Evolutionary conservation across 2,797 vertebrate genomes (phyloP), one percentile per base, ranked within the genome.

Genomic region (Sebastes baramenuke): DNA sequence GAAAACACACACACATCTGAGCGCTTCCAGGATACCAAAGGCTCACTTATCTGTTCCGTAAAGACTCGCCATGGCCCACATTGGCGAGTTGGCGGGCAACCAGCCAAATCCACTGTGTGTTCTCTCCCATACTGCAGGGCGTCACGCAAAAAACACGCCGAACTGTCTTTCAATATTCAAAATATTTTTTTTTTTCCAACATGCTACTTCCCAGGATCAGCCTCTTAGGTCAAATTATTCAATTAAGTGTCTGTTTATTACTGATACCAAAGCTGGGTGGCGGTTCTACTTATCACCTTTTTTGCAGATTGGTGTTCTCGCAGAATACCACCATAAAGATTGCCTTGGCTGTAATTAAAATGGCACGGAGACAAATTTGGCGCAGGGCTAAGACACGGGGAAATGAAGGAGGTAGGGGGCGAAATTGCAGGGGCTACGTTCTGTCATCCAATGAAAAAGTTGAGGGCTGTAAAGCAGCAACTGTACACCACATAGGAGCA

Each of bases 171-270:
- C 91, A 93, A 94, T 94, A 94, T 96, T 95, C 93, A 86, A 90
- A 95, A 95, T 90, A 74, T 92, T 93, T 92, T 88, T 92, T 92
- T 92, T 92, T 93, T 92, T 87, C 83, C 90, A 90, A 92, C 92
- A 89, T 93, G 92, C 94, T 94, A 92, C 93, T 95, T 95, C 94
- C 92, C 89, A 90, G 93, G 95, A 96, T 96, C 96, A 95, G 95
- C 94, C 95, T 96, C 95, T 96, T 94, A 96, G 96, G 96, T 96
- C 95, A 96, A 96, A 96, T 96, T 96, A 96, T 96, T 96, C 96
- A 96, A 96, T 96, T 96, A 96, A 96, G 95, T 95, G 95, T 96
- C 95, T 96, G 96, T 96, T 96, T 96, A 96, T 96, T 95, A 95
- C 95, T 95, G 96, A 96, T 96, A 96, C 94, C 95, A 95, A 95